Percentiles rank a stretch among this genome's conserved stretches.
Conservation (phyloP, 2,113 vertebrate species). For the Limanda limanda region DNA sequence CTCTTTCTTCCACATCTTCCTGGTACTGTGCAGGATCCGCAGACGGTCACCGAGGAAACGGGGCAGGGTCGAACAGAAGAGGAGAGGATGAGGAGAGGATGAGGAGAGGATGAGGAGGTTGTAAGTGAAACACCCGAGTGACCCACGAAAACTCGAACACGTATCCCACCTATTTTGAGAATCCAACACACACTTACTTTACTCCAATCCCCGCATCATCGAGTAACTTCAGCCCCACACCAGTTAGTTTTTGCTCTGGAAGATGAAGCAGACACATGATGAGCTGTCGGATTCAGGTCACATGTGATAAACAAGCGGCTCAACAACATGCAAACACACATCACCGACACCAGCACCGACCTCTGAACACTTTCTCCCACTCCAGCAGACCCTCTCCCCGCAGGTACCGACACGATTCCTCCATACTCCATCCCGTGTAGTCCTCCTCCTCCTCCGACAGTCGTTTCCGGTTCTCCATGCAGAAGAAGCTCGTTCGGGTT, state of each 20-base stretch:
- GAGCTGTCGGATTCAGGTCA: neutral
- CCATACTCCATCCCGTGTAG: constrained; percentile 70
- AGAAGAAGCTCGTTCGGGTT: neutral
- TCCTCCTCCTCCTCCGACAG: constrained; percentile 38
- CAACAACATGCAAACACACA: neutral
- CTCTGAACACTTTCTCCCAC: constrained; percentile 73
- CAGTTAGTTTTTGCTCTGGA: constrained; percentile 80
- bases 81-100: no score
- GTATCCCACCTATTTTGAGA: no score
- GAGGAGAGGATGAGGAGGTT: neutral
- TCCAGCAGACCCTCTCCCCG: constrained; percentile 51
- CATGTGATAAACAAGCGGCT: neutral
- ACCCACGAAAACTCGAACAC: neutral
- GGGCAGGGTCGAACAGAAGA: neutral
- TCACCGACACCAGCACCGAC: constrained; percentile 38
- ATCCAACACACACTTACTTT: constrained; percentile 77
- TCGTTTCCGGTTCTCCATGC: constrained; percentile 75
- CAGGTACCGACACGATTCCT: constrained; percentile 71
- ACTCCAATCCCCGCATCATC: constrained; percentile 80
- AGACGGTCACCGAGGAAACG: constrained; percentile 79
- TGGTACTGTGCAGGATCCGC: constrained; percentile 78
- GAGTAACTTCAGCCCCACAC: constrained; percentile 73
- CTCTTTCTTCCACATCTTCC: constrained; percentile 72
- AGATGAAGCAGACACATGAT: neutral
- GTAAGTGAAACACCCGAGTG: neutral